Conservation (phyloP, 2,888 invertebrate genomes). For the Drosophila hamatofila region DNA sequence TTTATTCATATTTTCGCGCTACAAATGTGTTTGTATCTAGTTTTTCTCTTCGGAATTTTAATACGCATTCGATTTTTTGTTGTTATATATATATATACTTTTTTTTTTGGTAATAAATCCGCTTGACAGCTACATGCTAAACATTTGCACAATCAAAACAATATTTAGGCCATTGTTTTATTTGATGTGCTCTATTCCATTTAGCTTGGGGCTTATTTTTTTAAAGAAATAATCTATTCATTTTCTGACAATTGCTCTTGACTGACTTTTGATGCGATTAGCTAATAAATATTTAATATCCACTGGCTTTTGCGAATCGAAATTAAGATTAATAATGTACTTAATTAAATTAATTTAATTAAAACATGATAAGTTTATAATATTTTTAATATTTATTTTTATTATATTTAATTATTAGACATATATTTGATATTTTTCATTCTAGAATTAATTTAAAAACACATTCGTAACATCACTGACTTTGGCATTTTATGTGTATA, state of each 20-base stretch:
- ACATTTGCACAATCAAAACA: conserved; percentile 26
- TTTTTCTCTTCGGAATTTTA: conserved; percentile 32
- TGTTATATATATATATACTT: conserved; percentile 26
- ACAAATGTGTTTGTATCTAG: conserved; percentile 27
- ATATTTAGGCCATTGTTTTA: conserved; percentile 7
- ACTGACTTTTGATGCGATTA: conserved; percentile 2
- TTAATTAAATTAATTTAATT: neutral
- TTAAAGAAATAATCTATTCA: conserved; percentile 33
- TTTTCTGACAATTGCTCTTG: conserved; percentile 43
- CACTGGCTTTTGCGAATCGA: conserved; percentile 37
- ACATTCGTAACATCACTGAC: no score
- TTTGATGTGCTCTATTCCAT: neutral
- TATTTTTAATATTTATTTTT: no score
- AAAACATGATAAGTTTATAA: no score
- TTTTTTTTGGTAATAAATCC: conserved; percentile 24
- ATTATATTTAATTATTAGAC: no score
- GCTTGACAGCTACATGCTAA: conserved; percentile 45
- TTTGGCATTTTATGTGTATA: no score
- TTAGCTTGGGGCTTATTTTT: neutral
- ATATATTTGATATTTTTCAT: no score
- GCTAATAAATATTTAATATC: conserved; percentile 36
- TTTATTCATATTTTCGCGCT: conserved; percentile 39
- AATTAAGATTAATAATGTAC: neutral
- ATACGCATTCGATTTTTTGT: conserved; percentile 44
- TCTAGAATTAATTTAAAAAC: no score